These are phyloP conservation scores for Habropoda laboriosa DNA, from an alignment of 1,140 invertebrate species.

Conservation along the genomic window DNA sequence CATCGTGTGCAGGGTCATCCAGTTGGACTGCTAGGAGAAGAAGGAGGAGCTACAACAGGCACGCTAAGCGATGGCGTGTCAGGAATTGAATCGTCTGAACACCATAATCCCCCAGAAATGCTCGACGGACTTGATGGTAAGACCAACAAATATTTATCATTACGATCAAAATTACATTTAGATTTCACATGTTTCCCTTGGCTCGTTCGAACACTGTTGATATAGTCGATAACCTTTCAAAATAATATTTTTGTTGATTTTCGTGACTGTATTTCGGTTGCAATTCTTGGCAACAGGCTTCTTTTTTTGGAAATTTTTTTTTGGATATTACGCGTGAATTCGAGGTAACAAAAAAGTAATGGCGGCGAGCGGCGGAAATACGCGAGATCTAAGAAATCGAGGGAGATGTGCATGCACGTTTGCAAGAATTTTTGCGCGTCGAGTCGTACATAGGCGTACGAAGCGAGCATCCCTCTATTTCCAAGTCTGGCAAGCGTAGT, in stretches of 20 bases:
- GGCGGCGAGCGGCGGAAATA: slow-evolving; percentile 59
- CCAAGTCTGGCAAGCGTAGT: slow-evolving; percentile 79
- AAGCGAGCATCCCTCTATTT: slow-evolving; percentile 81
- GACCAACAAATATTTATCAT: slow-evolving; percentile 67
- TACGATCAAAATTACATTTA: slow-evolving; percentile 65
- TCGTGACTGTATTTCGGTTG: background rate
- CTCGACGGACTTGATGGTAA: slow-evolving; percentile 82
- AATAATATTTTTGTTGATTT: background rate
- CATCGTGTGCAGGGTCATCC: slow-evolving; percentile 77
- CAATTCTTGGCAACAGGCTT: too few species aligned
- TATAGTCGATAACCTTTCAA: background rate
- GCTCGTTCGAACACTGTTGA: background rate
- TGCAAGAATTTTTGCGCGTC: slow-evolving; percentile 68
- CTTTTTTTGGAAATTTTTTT: too few species aligned
- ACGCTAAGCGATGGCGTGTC: slow-evolving; percentile 77
- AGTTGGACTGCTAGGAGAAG: slow-evolving; percentile 76
- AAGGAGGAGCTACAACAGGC: slow-evolving; percentile 75
- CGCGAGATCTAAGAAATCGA: slow-evolving; percentile 78
- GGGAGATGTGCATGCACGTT: slow-evolving; percentile 81
- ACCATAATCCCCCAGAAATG: slow-evolving; percentile 80
- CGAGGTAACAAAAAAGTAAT: too few species aligned
- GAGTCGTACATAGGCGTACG: slow-evolving; percentile 77
- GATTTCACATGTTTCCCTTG: slow-evolving; percentile 66
- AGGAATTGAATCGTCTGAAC: slow-evolving; percentile 78
- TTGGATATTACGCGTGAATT: background rate